Conservation (phyloP, 2,888 invertebrate species). For the Prosapia bicincta region DNA sequence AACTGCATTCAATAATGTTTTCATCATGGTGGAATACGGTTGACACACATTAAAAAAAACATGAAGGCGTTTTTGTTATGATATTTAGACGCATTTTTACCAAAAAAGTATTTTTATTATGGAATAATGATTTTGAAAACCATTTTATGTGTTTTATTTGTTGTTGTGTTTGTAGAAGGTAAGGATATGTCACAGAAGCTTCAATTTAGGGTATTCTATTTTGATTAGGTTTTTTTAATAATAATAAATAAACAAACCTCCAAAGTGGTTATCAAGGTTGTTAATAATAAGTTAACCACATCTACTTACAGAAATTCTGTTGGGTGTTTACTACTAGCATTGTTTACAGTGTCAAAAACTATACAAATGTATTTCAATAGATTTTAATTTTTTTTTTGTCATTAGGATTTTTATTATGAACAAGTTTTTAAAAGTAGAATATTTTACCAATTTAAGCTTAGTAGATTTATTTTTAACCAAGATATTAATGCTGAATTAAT, state of each 20-base stretch:
- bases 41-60: neutral
- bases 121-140: slow-evolving; percentile 23
- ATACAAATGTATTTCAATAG: no score
- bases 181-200: neutral
- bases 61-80: neutral
- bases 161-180: slow-evolving; percentile 1
- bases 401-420: no score
- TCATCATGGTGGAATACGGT: neutral
- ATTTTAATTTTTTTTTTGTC: no score
- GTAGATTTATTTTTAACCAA: no score
- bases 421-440: no score
- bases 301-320: neutral
- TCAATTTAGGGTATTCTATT: neutral
- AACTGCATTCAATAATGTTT: neutral
- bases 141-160: slow-evolving; percentile 12
- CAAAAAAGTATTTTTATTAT: slow-evolving; percentile 9
- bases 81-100: neutral
- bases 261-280: neutral
- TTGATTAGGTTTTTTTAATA: neutral
- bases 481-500: no score
- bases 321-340: no score
- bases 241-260: no score
- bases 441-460: no score
- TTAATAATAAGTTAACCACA: neutral
- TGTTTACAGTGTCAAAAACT: no score